phyloP scores from a whole-genome alignment of 2,797 vertebrate genomes.

The Heteromormyrus szaboi region DNA sequence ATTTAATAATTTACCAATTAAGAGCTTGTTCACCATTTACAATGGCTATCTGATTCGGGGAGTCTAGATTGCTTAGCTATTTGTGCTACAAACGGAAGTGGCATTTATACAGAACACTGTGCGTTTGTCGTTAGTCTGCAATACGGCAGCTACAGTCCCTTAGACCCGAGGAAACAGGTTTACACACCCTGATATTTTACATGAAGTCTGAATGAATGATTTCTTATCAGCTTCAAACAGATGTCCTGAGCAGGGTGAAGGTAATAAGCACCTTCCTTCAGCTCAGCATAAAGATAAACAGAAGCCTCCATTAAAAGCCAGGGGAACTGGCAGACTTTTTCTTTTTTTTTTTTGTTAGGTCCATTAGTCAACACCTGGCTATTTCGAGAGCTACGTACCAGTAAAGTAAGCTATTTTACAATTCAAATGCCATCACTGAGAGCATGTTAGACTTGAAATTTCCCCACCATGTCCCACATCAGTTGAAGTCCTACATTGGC shows the following conservation, averaged over 20 bases:
- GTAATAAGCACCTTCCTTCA: constrained; percentile 20
- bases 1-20: constrained; percentile 12
- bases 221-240: background rate
- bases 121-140: background rate
- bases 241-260: constrained; percentile 21
- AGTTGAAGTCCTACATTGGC: constrained; percentile 42
- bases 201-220: background rate
- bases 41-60: background rate
- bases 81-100: background rate
- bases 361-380: constrained; percentile 43
- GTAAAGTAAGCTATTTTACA: constrained; percentile 53
- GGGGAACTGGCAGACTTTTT: constrained; percentile 41
- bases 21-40: constrained; percentile 1
- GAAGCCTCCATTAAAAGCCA: constrained; percentile 39
- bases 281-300: constrained; percentile 26
- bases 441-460: constrained; percentile 39
- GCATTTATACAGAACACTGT: background rate
- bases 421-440: constrained; percentile 47
- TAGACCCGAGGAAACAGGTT: background rate
- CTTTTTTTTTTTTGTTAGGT: constrained; percentile 39
- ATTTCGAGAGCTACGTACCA: constrained; percentile 50
- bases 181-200: constrained; percentile 2
- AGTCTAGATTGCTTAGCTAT: background rate
- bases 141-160: background rate
- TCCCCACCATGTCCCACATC: constrained; percentile 55